Conservation (phyloP, 2,113 vertebrate genomes). For the Chloropsis hardwickii region DNA sequence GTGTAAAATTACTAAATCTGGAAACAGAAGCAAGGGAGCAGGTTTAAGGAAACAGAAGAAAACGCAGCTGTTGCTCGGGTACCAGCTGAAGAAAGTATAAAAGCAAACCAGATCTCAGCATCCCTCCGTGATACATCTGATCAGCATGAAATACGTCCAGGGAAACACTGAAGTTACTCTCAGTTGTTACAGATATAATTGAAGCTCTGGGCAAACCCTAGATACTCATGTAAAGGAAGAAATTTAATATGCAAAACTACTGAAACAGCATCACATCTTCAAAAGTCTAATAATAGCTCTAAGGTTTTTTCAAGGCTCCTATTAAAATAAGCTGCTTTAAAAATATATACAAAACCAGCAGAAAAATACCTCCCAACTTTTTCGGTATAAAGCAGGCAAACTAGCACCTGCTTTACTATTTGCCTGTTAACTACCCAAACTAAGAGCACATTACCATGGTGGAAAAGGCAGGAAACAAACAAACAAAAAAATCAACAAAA, state of each 20-base stretch:
- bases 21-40: background rate
- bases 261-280: background rate
- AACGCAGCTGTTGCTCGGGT: background rate
- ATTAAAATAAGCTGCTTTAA: background rate
- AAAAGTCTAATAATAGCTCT: background rate
- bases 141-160: background rate
- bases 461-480: background rate
- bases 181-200: background rate
- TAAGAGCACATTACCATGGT: background rate
- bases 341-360: background rate
- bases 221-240: background rate
- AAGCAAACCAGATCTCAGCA: background rate
- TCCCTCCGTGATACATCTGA: background rate
- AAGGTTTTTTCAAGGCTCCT: background rate
- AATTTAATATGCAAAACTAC: background rate
- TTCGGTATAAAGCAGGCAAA: background rate
- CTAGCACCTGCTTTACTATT: background rate
- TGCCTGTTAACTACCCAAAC: background rate
- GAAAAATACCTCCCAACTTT: background rate
- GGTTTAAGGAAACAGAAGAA: background rate
- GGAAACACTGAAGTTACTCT: background rate
- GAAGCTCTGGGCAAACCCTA: background rate
- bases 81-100: background rate
- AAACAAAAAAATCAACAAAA: background rate
- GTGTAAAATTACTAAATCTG: background rate